Conservation (phyloP, 2,888 invertebrate species). For the Alentia gelatinosa region DNA sequence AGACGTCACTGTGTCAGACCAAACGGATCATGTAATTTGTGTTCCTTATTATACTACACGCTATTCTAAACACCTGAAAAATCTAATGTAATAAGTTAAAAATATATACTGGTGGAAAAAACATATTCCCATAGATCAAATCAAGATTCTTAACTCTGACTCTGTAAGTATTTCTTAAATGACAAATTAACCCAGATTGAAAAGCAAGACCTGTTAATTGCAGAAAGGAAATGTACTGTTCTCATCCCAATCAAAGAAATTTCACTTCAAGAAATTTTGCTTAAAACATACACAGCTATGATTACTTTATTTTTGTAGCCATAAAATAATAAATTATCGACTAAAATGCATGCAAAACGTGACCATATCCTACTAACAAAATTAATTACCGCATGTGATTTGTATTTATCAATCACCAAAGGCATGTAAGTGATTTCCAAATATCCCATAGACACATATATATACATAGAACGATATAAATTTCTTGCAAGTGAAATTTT, state of each 20-base stretch:
- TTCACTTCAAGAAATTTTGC: constrained; percentile 52
- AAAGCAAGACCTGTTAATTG: too few species aligned
- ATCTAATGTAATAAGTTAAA: too few species aligned
- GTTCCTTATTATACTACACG: not conserved
- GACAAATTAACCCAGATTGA: too few species aligned
- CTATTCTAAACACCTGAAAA: not conserved
- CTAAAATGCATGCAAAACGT: constrained; percentile 42
- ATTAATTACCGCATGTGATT: constrained; percentile 29
- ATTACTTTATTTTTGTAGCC: not conserved
- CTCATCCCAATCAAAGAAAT: constrained; percentile 15
- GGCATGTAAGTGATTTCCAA: constrained; percentile 1
- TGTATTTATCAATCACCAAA: not conserved
- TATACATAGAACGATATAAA: constrained; percentile 23
- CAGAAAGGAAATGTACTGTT: not conserved
- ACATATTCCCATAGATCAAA: too few species aligned
- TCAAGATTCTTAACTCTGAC: too few species aligned
- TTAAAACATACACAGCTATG: not conserved
- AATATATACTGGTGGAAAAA: too few species aligned
- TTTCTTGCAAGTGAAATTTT: constrained; percentile 53
- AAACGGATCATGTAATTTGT: not conserved
- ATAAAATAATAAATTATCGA: not conserved
- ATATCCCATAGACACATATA: constrained; percentile 30
- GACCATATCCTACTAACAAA: constrained; percentile 5
- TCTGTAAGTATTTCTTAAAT: too few species aligned
- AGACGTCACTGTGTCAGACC: not conserved